phyloP scores from a whole-genome alignment of 2,113 vertebrate genomes.

The Solea solea region DNA sequence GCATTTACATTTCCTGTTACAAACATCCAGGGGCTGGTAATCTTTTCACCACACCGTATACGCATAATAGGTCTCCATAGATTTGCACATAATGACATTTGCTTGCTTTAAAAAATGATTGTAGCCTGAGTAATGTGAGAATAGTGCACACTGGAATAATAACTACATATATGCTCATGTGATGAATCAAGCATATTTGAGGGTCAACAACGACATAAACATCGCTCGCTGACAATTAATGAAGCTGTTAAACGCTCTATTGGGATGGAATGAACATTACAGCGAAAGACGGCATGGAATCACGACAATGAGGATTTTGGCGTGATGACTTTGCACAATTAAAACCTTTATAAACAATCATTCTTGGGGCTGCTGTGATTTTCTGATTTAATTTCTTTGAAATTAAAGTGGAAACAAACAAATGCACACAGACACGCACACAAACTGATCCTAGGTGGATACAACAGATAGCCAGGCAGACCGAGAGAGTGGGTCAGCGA shows the following conservation, averaged over 20 bases:
- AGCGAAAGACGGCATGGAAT: too few species aligned
- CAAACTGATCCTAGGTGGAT: too few species aligned
- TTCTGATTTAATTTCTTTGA: too few species aligned
- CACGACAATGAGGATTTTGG: too few species aligned
- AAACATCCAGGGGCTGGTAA: slow-evolving; percentile 36
- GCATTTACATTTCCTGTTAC: slow-evolving; percentile 18
- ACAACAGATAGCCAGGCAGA: too few species aligned
- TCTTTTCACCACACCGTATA: slow-evolving; percentile 32
- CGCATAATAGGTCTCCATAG: slow-evolving; percentile 27
- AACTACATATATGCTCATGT: slow-evolving; percentile 19
- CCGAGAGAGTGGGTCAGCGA: too few species aligned
- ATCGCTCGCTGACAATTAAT: not conserved
- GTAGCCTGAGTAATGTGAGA: slow-evolving; percentile 23
- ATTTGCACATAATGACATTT: slow-evolving; percentile 55
- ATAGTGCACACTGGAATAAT: slow-evolving; percentile 15
- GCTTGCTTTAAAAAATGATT: slow-evolving; percentile 40
- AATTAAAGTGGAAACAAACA: too few species aligned
- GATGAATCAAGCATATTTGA: slow-evolving; percentile 26
- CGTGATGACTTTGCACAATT: too few species aligned
- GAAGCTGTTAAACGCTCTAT: not conserved
- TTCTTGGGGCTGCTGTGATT: too few species aligned
- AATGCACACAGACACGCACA: too few species aligned
- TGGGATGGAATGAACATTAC: too few species aligned
- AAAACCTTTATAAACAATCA: too few species aligned
- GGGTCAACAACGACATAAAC: slow-evolving; percentile 21